Evolutionary conservation across 2,888 invertebrate species (phyloP), one percentile per base, ranked within the genome.

Genomic region (Athrips mouffetella): DNA sequence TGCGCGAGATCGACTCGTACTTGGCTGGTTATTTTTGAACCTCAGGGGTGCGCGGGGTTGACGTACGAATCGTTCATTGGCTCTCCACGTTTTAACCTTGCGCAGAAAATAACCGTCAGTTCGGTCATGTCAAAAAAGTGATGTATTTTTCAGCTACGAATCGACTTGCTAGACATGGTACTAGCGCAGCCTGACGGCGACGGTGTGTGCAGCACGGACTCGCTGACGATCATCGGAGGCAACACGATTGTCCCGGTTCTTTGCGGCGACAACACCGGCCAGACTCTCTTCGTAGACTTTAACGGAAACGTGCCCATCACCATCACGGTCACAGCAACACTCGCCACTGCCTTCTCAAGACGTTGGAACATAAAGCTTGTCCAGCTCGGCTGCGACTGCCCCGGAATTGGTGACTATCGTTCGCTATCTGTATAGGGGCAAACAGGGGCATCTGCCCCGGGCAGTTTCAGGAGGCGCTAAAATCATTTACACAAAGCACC

Each of bases 241-340:
- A 91, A 92, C 48, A 92, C 93, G 0, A 73, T 86, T 4, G 91
- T 94, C 3, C 94, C 94, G 0, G 73, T 84, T 1, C 90, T 96
- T 51, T 96, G 96, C 69, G 96, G 96, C 0, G 94, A 94, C 69
- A 94, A 95, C 73, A 91, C 92, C 1, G 95, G 94, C 0, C 94
- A 95, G 71, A 94, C 94, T 61, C 89, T 95, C 20, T 95, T 93
- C 63, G 90, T 94, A 1, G 92, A 94, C 68, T 95, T 95, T 64
- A 91, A 92, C 62, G 91, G 91, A 0, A 90, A 91, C 16, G 84
- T 85, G 15, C 90, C 94, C 0, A 93, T 95, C 30, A 91, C 90
- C 2, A 90, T 95, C 39, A 89, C 91, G 0, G 80, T 95, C 11
- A 90, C 92, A 8, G 93, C 94, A 0, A 91, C 91, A 0, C 65